Evolutionary conservation across 2,113 vertebrate genomes (phyloP).

Genomic region (Clarias batrachus): DNA sequence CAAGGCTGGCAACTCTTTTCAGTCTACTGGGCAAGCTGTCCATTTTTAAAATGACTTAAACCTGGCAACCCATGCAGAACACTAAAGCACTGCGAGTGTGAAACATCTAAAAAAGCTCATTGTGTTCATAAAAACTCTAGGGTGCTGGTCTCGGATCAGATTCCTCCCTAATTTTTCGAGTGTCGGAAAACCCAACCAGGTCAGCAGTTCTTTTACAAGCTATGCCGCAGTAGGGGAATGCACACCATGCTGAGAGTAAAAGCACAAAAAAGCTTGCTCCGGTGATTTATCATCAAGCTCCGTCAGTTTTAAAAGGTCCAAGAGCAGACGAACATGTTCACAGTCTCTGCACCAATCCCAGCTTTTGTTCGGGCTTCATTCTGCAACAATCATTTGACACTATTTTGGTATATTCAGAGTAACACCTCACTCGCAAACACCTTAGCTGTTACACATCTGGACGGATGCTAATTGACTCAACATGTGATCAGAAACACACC

Average conservation of each 20-base stretch:
- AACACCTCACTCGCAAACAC: not conserved
- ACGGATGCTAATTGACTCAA: not conserved
- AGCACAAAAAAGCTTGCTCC: conserved; percentile 9
- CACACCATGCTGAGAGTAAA: conserved; percentile 13
- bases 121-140: conserved; percentile 10
- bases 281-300: conserved; percentile 31
- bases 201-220: conserved; percentile 32
- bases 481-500: not conserved
- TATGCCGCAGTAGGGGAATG: conserved; percentile 9
- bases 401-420: not conserved
- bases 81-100: not conserved
- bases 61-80: conserved; percentile 6
- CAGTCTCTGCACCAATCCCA: not conserved
- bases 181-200: not conserved
- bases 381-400: not conserved
- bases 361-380: not conserved
- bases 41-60: not conserved
- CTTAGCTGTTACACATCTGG: not conserved
- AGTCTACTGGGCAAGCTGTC: not conserved
- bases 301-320: conserved; percentile 2
- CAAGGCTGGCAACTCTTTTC: not conserved
- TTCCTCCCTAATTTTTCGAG: conserved; percentile 23
- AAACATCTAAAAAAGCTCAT: not conserved
- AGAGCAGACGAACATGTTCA: not conserved
- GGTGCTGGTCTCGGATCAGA: not conserved